Conservation (phyloP, 2,113 vertebrate species). For the Okapia johnstoni region DNA sequence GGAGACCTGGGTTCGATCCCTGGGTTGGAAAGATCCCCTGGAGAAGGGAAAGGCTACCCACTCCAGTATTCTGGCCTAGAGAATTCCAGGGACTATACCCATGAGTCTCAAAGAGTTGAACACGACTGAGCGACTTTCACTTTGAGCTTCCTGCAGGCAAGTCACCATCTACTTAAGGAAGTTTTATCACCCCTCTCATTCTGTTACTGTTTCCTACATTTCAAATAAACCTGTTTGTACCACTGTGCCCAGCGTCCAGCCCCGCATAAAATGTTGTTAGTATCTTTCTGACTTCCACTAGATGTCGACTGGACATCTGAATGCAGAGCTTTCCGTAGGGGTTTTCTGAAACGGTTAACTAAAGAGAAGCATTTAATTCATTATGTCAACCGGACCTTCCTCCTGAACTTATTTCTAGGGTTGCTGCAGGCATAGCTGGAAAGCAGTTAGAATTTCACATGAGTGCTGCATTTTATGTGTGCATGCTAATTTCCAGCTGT, state of each 20-base stretch:
- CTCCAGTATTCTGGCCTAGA: neutral
- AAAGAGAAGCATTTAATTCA: slow-evolving; percentile 74
- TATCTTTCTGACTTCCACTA: slow-evolving; percentile 67
- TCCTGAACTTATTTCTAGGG: slow-evolving; percentile 54
- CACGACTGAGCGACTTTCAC: neutral
- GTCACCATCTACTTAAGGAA: slow-evolving; percentile 71
- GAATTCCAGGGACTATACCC: neutral
- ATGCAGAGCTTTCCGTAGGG: slow-evolving; percentile 67
- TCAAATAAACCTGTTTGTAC: slow-evolving; percentile 61
- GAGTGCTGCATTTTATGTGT: slow-evolving; percentile 43
- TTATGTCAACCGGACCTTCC: slow-evolving; percentile 63
- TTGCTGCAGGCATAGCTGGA: slow-evolving; percentile 70
- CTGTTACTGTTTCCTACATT: slow-evolving; percentile 74
- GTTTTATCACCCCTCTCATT: slow-evolving; percentile 76
- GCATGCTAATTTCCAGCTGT: slow-evolving; percentile 71
- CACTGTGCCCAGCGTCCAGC: slow-evolving; percentile 47
- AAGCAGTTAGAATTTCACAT: slow-evolving; percentile 63
- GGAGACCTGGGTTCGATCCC: neutral
- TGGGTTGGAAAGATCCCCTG: neutral
- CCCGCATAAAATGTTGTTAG: slow-evolving; percentile 55
- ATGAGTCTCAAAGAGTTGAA: neutral
- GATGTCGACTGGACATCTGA: slow-evolving; percentile 60
- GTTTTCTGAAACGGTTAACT: slow-evolving; percentile 75
- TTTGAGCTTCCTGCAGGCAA: slow-evolving; percentile 63
- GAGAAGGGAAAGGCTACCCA: neutral